These are phyloP conservation scores for Manacus vitellinus DNA, from an alignment of 2,113 vertebrate genomes.

Conservation along the genomic window DNA sequence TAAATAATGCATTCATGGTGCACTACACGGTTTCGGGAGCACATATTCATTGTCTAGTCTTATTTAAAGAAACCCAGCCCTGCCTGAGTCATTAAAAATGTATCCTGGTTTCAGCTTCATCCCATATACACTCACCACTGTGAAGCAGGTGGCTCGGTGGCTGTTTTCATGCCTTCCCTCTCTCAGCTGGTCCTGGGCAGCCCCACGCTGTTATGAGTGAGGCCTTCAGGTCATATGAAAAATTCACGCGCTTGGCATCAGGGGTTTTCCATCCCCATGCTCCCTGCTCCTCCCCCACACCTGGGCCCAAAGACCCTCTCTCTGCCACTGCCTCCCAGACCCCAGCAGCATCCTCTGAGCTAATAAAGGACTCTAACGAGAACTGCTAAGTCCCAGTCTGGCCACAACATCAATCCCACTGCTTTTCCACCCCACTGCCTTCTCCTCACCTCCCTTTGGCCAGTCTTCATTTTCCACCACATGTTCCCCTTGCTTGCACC, in stretches of 20 bases:
- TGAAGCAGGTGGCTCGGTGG: slow-evolving; percentile 46
- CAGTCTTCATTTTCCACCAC: neutral
- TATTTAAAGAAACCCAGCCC: slow-evolving; percentile 70
- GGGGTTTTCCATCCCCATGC: neutral
- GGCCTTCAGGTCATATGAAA: slow-evolving; percentile 30
- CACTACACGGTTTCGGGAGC: slow-evolving; percentile 34
- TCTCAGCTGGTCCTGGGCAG: slow-evolving; percentile 13
- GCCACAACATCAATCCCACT: neutral
- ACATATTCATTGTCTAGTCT: slow-evolving; percentile 58
- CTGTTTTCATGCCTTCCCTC: slow-evolving; percentile 33
- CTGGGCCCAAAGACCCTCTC: neutral
- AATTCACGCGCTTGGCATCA: neutral
- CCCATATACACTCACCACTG: slow-evolving; percentile 26
- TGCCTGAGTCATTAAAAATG: slow-evolving; percentile 67
- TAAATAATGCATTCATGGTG: slow-evolving; percentile 69
- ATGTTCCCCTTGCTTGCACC: accelerated
- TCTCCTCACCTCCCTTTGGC: neutral
- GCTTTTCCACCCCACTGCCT: neutral
- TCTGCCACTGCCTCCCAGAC: neutral
- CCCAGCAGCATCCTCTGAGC: neutral
- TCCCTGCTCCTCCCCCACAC: slow-evolving; percentile 19
- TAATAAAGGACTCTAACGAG: neutral
- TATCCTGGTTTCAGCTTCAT: slow-evolving; percentile 64
- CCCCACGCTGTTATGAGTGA: neutral
- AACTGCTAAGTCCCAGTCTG: neutral